phyloP scores from a whole-genome alignment of 2,113 vertebrate genomes.

The Melanocharis versteri region DNA sequence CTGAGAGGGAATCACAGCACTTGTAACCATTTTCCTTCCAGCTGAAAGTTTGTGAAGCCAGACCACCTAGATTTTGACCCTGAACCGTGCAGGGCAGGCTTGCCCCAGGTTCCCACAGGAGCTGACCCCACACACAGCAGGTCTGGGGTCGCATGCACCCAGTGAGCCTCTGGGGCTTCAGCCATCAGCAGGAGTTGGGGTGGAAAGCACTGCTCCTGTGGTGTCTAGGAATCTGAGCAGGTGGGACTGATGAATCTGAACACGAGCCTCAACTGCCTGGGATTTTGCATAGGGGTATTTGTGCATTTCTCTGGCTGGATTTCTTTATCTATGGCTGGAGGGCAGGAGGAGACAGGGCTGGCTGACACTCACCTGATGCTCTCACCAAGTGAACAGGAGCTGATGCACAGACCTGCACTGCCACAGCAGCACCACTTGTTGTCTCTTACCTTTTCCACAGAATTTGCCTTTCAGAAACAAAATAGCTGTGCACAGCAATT shows the following conservation, averaged over 20 bases:
- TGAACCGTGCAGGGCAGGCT: neutral
- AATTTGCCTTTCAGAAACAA: conserved; percentile 25
- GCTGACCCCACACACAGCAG: neutral
- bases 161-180: neutral
- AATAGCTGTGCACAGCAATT: conserved; percentile 1
- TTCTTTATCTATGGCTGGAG: neutral
- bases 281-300: neutral
- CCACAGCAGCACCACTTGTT: neutral
- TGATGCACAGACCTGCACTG: neutral
- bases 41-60: neutral
- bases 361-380: fast-evolving
- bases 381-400: neutral
- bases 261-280: neutral
- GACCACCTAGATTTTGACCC: neutral
- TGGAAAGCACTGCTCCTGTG: neutral
- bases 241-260: neutral
- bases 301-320: neutral
- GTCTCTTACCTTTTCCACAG: neutral
- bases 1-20: neutral
- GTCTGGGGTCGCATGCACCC: neutral
- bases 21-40: neutral
- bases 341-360: neutral
- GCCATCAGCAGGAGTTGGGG: neutral
- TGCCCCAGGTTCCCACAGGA: neutral
- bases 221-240: neutral